Base-by-base conservation (phyloP, 1,140 invertebrate species). In the Conopomorpha cramerella region DNA sequence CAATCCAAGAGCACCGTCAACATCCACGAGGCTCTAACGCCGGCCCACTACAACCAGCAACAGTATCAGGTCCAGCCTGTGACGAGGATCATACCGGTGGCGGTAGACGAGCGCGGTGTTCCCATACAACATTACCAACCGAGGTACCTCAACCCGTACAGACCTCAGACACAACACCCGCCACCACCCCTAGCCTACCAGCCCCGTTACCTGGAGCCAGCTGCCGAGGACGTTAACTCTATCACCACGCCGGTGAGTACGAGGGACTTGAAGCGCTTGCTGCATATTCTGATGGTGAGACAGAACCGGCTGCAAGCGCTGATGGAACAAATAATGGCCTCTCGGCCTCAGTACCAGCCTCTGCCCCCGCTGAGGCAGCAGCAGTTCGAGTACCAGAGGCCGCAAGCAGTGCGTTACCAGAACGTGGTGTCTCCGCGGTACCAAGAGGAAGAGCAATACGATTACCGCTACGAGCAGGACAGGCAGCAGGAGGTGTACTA, bases 191-290 rank as follows among this genome's bases (percentile, higher is more conserved):
- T 66, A 2, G 19, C 60, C 13, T 70, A 43, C 55, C 73, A 64
- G 35, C 58, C 43, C 18, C 46, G 57, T 25, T 66, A 66, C 25
- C 6, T 32, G 14, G 63, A 72, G 8, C 57, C 63, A 16, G 43
- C 37, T 30, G 14, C 57, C 4, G 56, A 58, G 12, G 65, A 76
- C 30, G 58, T 66, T 53, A 44, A 57, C 27, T 54, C 55, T 2
- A 77, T 78, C 41, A 55, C 68, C 34, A 58, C 74, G 30, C 82
- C 82, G 17, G 81, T 83, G 1, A 82, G 80, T 48, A 82, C 80
- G 2, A 77, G 73, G 58, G 82, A 84, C 49, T 74, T 84, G 28
- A 80, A 81, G 52, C 65, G 72, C 29, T 61, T 84, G 26, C 60
- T 84, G 3, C 79, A 84, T 17, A 77, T 80, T 52, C 52, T 84